Percentiles rank a stretch among this genome's conserved stretches.
Evolutionary conservation across 2,797 vertebrate species (phyloP).

Genomic region (Sebastiscus albofasciatus): DNA sequence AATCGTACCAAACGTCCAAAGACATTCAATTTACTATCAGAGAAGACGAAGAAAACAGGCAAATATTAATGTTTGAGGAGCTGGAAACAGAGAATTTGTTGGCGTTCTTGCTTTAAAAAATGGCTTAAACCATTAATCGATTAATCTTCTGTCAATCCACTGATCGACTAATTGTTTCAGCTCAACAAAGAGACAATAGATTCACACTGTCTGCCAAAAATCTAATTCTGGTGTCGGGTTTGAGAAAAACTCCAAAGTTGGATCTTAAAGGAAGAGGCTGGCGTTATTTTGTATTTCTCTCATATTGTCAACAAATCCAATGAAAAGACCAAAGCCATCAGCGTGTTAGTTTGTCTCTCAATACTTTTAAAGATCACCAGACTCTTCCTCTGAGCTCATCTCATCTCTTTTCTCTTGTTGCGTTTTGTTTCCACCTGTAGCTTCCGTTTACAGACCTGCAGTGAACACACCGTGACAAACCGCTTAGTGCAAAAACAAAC

Average conservation of each 20-base stretch:
- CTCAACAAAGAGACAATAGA: neutral
- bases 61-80: neutral
- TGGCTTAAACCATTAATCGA: neutral
- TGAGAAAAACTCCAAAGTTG: neutral
- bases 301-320: neutral
- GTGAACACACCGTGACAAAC: neutral
- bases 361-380: neutral
- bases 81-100: neutral
- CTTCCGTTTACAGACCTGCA: slow-evolving; percentile 10
- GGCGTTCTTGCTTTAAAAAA: neutral
- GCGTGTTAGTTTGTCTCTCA: neutral
- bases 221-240: neutral
- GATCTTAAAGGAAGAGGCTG: neutral
- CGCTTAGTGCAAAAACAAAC: neutral
- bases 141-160: neutral
- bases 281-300: neutral
- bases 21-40: neutral
- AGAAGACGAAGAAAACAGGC: neutral
- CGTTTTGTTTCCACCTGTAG: neutral
- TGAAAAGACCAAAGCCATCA: neutral
- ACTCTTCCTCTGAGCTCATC: neutral
- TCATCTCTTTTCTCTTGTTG: neutral
- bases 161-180: neutral
- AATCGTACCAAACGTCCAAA: neutral
- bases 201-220: neutral